Base-by-base conservation (phyloP, 92 coral and sea anemone species). In the Palythoa heliodiscus region DNA sequence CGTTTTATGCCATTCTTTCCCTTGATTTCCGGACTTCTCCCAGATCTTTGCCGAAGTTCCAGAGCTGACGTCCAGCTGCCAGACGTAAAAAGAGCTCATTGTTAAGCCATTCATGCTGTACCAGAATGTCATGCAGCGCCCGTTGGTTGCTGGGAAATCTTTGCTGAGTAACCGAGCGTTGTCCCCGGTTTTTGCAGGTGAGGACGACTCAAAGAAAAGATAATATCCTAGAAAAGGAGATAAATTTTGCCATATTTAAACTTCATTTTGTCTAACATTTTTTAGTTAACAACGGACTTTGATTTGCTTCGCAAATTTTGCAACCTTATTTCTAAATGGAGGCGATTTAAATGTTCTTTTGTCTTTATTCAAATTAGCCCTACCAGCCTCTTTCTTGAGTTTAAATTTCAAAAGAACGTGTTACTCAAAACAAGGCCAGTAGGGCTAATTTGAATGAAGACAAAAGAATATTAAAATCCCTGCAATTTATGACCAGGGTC, bases 141-240 rank as follows among this genome's bases (percentile, higher is more conserved):
- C 84, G 17, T 80, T 29, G 48, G 79, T 82, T 52, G 82, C 35
- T 50, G 88, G 86, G 80, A 86, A 88, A 40, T 40, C 86, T 24
- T 76, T 88, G 70, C 95, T 93, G 82, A 88, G 70, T 54, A 93
- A 70, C 48, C 90, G 86, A 7, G 92, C 86, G 23, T 89, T 76
- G 12, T 93, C 89, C 2, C 90, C 90, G 7, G 37, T 13, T 7
- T 5, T 8, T 16, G 73, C 93, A 4, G 95, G 95, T 13, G 83
- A 16, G 1, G 95, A 93, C 35, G 95, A 58, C 77, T 93, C 95
- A 19, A 89, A 70, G 78, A 82, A 93, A 19, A 93, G 53, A 73
- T 91, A 93, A 37, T 84, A 55, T 17, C 93, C 90, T 90, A 78
- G 22, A 14, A 58, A 15, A n/a, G 7, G 64, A 58, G 20, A 58